Base-by-base conservation (phyloP, 2,113 vertebrate genomes). In the Pluvianellus socialis region DNA sequence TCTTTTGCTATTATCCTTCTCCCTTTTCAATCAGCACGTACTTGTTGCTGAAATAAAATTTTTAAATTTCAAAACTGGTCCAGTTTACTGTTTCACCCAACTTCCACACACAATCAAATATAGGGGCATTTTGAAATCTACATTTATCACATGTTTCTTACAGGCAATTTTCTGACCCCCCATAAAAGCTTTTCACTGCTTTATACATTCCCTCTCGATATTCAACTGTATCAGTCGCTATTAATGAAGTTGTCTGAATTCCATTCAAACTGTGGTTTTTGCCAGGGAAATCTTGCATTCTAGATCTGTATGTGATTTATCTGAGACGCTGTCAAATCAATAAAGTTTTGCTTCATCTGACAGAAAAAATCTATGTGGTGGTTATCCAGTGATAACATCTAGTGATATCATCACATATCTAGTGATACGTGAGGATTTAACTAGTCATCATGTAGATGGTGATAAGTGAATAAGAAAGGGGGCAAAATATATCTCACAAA, bases 311-410 rank as follows among this genome's bases (percentile, higher is more conserved):
- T 61, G 44, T 68, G 79, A 94, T 91, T 88, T 92, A 88, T 93
- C 73, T 67, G 76, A 92, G 87, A 72, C 68, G 61, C 21, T 91
- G 76, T 95, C 94, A 93, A 86, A 95, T 93, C 94, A 94, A 92
- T 92, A 85, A 88, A 80, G 72, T 94, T 93, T 90, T 65, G 77
- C 79, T 96, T 88, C 52, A 80, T 10, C 68, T 88, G 68, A 61
- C 68, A 90, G 79, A 45, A 93, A 62, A 91, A 79, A 81, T 58
- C 74, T 66, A 12, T 92, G 24, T 6, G 2, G 55, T 68, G 50
- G 42, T 82, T 88, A 59, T 53, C 3, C 9, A 38, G 38, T 38
- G 38, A 38, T 38, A 38, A 38, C 38, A 38, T 38, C 38, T 38
- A 38, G 38, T 38, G 9, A 38, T 38, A 38, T 8, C 38, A 38